Percentiles rank a stretch among this genome's conserved stretches.
Evolutionary conservation across 2,888 invertebrate genomes (phyloP).

Genomic region (Morpho achilles): DNA sequence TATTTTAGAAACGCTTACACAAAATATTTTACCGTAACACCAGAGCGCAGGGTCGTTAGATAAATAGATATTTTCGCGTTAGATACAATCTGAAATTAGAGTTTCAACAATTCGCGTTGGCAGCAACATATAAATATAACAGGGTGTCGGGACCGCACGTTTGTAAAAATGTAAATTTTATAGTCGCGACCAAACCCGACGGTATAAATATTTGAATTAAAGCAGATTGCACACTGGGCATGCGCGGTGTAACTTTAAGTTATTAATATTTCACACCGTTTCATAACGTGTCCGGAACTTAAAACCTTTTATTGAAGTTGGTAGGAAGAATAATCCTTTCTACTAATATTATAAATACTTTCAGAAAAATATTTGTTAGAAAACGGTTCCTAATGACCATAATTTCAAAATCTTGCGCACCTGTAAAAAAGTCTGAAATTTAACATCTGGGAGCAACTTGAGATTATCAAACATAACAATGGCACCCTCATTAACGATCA

Average conservation of each 20-base stretch:
- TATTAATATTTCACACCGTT: slow-evolving; percentile 39
- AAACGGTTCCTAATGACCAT: background rate
- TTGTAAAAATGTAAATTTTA: slow-evolving; percentile 75
- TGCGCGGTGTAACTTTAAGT: slow-evolving; percentile 41
- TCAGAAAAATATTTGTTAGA: background rate
- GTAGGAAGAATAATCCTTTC: background rate
- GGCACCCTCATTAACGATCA: too few relatives aligned
- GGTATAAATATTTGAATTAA: slow-evolving; percentile 70
- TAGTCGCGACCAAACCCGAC: slow-evolving; percentile 44
- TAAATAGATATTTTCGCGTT: slow-evolving; percentile 9
- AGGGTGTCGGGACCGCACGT: slow-evolving; percentile 34
- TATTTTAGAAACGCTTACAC: too few relatives aligned
- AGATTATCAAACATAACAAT: too few relatives aligned
- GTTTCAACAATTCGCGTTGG: slow-evolving; percentile 20
- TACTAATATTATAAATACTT: too few relatives aligned
- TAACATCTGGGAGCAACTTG: too few relatives aligned
- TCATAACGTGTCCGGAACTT: background rate
- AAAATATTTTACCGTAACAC: too few relatives aligned
- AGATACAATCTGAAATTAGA: slow-evolving; percentile 24
- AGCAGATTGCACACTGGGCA: slow-evolving; percentile 52
- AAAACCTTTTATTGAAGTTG: background rate
- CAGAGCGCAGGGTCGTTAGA: slow-evolving; percentile 2
- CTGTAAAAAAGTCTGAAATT: too few relatives aligned
- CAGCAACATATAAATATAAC: slow-evolving; percentile 32
- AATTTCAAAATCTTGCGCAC: too few relatives aligned